phyloP scores from a whole-genome alignment of 2,797 vertebrate genomes.

The Brotogeris chrysoptera region DNA sequence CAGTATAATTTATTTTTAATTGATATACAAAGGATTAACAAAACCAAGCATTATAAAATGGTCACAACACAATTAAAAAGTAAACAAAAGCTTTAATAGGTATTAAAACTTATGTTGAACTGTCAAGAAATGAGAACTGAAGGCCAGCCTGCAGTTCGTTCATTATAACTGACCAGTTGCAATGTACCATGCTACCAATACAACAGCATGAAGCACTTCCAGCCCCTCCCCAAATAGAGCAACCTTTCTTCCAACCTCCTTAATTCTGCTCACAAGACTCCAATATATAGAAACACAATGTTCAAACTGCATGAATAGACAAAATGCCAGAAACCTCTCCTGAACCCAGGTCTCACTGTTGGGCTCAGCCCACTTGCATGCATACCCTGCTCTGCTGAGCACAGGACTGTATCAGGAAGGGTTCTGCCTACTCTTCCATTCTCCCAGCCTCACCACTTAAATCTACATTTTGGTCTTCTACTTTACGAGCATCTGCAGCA shows the following conservation, averaged over 20 bases:
- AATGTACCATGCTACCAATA: neutral
- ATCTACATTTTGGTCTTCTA: neutral
- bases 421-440: neutral
- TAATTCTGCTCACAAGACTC: neutral
- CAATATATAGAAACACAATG: fast-evolving
- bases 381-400: fast-evolving
- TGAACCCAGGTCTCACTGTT: fast-evolving
- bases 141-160: neutral
- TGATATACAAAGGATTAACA: neutral
- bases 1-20: neutral
- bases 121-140: neutral
- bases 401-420: neutral
- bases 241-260: neutral
- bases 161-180: neutral
- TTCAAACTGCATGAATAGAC: neutral
- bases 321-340: neutral
- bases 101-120: neutral
- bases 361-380: neutral
- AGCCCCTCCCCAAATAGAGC: neutral
- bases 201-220: neutral
- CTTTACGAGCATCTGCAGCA: neutral
- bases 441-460: neutral
- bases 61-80: neutral
- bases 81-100: neutral
- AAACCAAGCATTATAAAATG: neutral